Conservation (phyloP, 2,888 invertebrate species). For the Stictocephala bisonia region DNA sequence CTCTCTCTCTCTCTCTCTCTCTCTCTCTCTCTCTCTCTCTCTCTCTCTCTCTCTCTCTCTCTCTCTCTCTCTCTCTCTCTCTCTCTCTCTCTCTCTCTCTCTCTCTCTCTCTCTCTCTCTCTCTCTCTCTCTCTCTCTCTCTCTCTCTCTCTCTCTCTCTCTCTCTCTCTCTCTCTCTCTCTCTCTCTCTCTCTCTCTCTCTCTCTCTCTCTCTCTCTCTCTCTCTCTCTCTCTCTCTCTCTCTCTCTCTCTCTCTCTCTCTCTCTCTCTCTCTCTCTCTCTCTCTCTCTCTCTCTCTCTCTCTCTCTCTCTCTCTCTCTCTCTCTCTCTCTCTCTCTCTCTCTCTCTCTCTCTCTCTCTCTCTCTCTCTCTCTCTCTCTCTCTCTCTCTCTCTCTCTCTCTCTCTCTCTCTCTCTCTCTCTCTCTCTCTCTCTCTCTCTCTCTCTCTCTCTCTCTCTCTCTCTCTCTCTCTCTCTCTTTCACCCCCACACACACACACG, state of each 20-base stretch:
- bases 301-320: slow-evolving; percentile 5
- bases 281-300: slow-evolving; percentile 47
- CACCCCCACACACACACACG: not conserved
- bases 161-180: too few species aligned
- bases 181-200: too few species aligned
- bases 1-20: too few species aligned
- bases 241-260: not conserved
- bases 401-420: not conserved
- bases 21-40: too few species aligned
- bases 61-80: too few species aligned
- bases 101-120: too few species aligned
- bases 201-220: too few species aligned
- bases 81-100: too few species aligned
- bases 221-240: too few species aligned
- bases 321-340: slow-evolving; percentile 31
- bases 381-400: slow-evolving; percentile 26
- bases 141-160: too few species aligned
- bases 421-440: not conserved
- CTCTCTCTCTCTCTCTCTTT: not conserved
- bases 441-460: not conserved
- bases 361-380: slow-evolving; percentile 28
- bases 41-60: too few species aligned
- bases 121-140: too few species aligned
- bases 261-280: not conserved
- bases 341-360: slow-evolving; percentile 47